Conservation (phyloP, 2,797 vertebrate genomes). For the Tenualosa ilisha region DNA sequence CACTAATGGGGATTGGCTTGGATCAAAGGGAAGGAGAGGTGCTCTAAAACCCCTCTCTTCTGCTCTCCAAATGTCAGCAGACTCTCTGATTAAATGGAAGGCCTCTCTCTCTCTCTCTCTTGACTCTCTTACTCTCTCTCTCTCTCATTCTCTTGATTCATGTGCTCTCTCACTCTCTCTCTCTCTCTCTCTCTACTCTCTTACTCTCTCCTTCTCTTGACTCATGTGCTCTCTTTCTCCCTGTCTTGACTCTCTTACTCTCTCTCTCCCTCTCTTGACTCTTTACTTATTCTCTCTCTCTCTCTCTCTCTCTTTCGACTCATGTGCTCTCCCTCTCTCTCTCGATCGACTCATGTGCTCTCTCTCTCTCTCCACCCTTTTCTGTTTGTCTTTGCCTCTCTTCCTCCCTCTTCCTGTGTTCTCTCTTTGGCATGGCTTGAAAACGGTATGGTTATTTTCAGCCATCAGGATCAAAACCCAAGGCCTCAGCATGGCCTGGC, state of each 20-base stretch:
- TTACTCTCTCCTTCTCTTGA: background rate
- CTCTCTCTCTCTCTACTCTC: background rate
- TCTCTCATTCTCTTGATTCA: background rate
- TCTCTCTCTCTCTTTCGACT: background rate
- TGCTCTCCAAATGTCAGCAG: slow-evolving; percentile 36
- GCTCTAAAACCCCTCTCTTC: slow-evolving; percentile 20
- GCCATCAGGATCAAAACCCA: slow-evolving; percentile 7
- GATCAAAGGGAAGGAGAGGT: slow-evolving; percentile 33
- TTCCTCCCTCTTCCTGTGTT: background rate
- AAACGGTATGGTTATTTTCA: slow-evolving; percentile 13
- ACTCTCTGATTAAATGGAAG: slow-evolving; percentile 37
- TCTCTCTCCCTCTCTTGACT: background rate
- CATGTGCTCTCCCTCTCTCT: too few species aligned
- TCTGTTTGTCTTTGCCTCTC: background rate
- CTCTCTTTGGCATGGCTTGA: background rate
- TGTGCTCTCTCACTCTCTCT: background rate
- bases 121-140: background rate
- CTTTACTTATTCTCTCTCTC: background rate
- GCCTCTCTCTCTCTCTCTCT: background rate
- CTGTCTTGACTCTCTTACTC: slow-evolving; percentile 2
- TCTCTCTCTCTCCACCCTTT: background rate
- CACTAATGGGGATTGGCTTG: slow-evolving; percentile 32
- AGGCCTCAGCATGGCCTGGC: background rate
- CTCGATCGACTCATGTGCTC: too few species aligned
- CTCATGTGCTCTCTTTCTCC: background rate